Evolutionary conservation across 2,888 invertebrate genomes (phyloP).

Genomic region (Caenorhabditis japonica): DNA sequence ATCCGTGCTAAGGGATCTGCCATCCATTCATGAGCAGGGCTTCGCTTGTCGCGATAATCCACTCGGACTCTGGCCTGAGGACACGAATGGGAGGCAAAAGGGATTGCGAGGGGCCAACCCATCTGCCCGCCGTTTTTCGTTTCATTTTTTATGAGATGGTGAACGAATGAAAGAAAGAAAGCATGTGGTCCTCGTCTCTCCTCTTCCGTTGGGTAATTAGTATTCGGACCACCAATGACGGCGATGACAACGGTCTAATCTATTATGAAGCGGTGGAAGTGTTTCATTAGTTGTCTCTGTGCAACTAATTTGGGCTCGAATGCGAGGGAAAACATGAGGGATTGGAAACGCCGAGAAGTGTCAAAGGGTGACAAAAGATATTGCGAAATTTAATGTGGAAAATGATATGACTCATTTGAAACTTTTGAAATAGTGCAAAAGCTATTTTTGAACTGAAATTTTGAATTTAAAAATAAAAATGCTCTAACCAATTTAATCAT

Average conservation of each 20-base stretch:
- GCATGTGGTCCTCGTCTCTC: constrained; percentile 14
- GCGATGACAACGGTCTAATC: not conserved
- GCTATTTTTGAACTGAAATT: no score
- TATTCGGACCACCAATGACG: constrained; percentile 14
- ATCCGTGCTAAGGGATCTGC: constrained; percentile 9
- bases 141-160: constrained; percentile 40
- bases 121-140: constrained; percentile 15
- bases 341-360: not conserved
- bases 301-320: not conserved
- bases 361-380: not conserved
- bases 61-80: not conserved
- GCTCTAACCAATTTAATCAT: no score
- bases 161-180: constrained; percentile 1
- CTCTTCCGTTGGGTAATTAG: constrained; percentile 13
- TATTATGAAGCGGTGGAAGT: constrained; percentile 17
- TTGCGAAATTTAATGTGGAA: no score
- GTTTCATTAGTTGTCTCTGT: constrained; percentile 8
- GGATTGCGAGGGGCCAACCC: constrained; percentile 1
- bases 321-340: no score
- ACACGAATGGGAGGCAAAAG: not conserved
- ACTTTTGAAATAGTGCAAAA: no score
- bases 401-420: no score
- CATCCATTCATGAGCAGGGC: constrained; percentile 1
- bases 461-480: no score
- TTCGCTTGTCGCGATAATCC: constrained; percentile 7